Evolutionary conservation across 2,113 vertebrate species (phyloP).

Genomic region (Sardina pilchardus): DNA sequence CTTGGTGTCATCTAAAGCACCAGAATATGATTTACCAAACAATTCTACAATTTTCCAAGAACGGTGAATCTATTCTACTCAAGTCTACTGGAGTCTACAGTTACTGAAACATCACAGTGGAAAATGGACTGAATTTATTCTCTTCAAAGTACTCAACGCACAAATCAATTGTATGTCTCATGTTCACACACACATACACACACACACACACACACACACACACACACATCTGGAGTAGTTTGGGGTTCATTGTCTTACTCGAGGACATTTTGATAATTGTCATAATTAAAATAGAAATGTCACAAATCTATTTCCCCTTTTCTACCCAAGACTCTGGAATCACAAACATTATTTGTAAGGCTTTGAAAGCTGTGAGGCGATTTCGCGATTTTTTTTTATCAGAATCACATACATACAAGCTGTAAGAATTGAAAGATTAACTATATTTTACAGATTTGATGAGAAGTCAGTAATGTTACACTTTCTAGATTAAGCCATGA

Average conservation of each 20-base stretch:
- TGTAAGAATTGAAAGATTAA: neutral
- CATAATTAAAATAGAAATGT: too few species aligned
- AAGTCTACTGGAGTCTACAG: too few species aligned
- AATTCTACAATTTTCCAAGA: neutral
- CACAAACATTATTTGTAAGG: too few species aligned
- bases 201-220: neutral
- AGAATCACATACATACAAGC: neutral
- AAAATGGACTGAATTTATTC: neutral
- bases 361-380: neutral
- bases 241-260: too few species aligned
- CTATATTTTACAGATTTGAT: neutral
- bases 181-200: neutral
- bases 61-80: too few species aligned
- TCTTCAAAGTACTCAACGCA: neutral
- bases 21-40: neutral
- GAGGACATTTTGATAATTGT: too few species aligned
- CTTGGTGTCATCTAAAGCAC: too few species aligned
- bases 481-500: neutral
- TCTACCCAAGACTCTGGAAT: too few species aligned
- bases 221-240: neutral
- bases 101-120: too few species aligned
- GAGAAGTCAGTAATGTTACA: neutral
- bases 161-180: too few species aligned
- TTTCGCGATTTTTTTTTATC: neutral
- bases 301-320: too few species aligned